These are phyloP conservation scores for Drosophila pseudotalamancana DNA, from an alignment of 2,888 invertebrate genomes.

Conservation along the genomic window DNA sequence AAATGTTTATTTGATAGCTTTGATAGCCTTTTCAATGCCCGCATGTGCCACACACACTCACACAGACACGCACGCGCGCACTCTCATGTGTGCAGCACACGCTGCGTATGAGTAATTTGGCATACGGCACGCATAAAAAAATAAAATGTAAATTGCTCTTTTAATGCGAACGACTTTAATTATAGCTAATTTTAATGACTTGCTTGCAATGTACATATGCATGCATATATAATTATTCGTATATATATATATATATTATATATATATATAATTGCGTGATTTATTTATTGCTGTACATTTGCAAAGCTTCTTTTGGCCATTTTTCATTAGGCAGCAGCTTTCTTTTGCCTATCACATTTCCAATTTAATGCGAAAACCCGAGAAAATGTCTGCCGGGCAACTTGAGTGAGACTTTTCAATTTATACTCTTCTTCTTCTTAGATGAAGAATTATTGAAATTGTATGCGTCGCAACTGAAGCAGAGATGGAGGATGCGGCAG, in stretches of 20 bases:
- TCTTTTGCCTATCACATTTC: conserved; percentile 59
- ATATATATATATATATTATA: no score
- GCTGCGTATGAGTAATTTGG: conserved; percentile 52
- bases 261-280: conserved; percentile 2
- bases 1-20: conserved; percentile 14
- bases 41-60: conserved; percentile 26
- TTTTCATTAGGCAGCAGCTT: conserved; percentile 26
- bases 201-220: conserved; percentile 49
- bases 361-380: conserved; percentile 60
- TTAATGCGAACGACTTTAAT: conserved; percentile 64
- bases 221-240: no score
- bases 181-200: conserved; percentile 69
- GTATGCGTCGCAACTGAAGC: conserved; percentile 36
- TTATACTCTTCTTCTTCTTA: conserved; percentile 32
- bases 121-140: conserved; percentile 26
- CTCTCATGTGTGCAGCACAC: conserved; percentile 5
- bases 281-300: background rate
- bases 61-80: background rate
- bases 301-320: background rate
- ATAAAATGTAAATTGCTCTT: conserved; percentile 56
- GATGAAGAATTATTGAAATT: conserved; percentile 77
- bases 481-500: no score
- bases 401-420: conserved; percentile 74
- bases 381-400: conserved; percentile 34
- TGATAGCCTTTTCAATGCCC: conserved; percentile 37